Evolutionary conservation across 1,140 invertebrate species (phyloP).

Genomic region (Sitophilus oryzae): DNA sequence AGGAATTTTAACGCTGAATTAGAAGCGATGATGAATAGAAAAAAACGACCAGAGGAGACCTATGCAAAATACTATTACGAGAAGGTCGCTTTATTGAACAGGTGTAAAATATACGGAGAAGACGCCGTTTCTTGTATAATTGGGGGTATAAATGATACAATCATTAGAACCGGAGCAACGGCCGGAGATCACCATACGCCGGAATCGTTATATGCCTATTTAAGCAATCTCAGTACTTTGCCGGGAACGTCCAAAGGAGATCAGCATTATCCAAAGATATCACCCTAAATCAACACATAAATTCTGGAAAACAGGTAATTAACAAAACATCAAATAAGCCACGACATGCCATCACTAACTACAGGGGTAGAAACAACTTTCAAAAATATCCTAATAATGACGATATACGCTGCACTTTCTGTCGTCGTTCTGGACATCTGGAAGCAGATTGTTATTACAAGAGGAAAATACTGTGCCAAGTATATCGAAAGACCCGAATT

Average conservation of each 20-base stretch:
- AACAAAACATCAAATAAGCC: constrained; percentile 1
- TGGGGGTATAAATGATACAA: constrained; percentile 25
- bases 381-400: not conserved
- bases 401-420: constrained; percentile 1
- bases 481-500: not conserved
- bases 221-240: not conserved
- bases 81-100: constrained; percentile 35
- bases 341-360: not conserved
- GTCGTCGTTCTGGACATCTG: not conserved
- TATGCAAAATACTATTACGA: constrained; percentile 22
- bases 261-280: not conserved
- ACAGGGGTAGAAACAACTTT: not conserved
- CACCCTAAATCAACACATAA: no score
- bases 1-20: constrained; percentile 31
- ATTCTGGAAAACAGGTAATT: no score
- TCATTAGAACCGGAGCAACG: constrained; percentile 17
- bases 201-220: constrained; percentile 14
- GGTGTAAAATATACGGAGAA: constrained; percentile 34
- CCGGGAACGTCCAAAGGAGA: not conserved
- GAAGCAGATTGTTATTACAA: not conserved
- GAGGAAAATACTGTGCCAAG: not conserved
- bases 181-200: constrained; percentile 22
- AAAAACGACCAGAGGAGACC: constrained; percentile 12
- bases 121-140: constrained; percentile 40
- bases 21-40: constrained; percentile 29